Percentiles rank a stretch among this genome's conserved stretches.
Evolutionary conservation across 2,113 vertebrate genomes (phyloP).

Genomic region (Lonchura striata): DNA sequence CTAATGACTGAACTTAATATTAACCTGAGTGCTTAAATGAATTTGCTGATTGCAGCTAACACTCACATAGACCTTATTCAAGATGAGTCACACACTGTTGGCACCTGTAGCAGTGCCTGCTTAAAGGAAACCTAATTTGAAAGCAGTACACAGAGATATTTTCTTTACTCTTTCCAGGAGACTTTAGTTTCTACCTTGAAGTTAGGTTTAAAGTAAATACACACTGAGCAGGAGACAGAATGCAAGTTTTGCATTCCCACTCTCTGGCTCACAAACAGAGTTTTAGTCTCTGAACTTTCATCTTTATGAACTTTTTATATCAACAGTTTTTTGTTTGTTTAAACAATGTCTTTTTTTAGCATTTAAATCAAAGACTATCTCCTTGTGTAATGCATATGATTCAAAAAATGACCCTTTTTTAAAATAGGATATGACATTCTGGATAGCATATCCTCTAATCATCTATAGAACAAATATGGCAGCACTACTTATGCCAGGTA

Average conservation of each 20-base stretch:
- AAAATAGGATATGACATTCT: not conserved
- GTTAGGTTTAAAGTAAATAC: conserved; percentile 46
- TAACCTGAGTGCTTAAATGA: conserved; percentile 15
- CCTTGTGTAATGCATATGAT: not conserved
- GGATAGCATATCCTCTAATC: not conserved
- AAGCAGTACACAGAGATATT: not conserved
- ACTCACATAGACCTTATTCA: not conserved
- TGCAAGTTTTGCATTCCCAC: not conserved
- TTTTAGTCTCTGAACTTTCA: not conserved
- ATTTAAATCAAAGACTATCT: not conserved
- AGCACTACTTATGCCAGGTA: not conserved
- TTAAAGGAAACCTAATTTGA: conserved; percentile 1
- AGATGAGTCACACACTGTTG: not conserved
- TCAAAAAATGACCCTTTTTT: not conserved
- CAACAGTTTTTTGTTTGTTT: conserved; percentile 1
- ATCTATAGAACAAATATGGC: not conserved
- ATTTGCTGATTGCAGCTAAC: not conserved
- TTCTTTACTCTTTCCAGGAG: conserved; percentile 29
- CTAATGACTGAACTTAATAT: conserved; percentile 32
- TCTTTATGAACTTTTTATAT: conserved; percentile 15
- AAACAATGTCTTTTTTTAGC: not conserved
- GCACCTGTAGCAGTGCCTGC: not conserved
- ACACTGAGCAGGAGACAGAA: not conserved
- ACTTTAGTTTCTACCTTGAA: conserved; percentile 13
- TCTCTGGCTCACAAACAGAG: not conserved